A percentile compares a stretch with the other conserved stretches of the same genome.
Conservation (phyloP, 1,140 invertebrate genomes). For the Drosophila grimshawi region DNA sequence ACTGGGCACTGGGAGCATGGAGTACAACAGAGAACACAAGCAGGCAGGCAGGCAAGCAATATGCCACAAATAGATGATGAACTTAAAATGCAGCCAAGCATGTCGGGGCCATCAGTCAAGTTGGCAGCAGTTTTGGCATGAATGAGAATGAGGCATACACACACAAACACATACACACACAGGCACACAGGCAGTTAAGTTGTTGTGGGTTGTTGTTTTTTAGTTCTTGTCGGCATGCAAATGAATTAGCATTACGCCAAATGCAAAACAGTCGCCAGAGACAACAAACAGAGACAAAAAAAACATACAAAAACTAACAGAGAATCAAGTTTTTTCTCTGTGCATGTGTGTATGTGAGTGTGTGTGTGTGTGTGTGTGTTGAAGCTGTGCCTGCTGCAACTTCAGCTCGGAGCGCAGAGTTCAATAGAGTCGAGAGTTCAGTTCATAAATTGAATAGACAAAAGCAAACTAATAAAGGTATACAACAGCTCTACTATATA, state of each 20-base stretch:
- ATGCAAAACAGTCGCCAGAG: constrained; percentile 54
- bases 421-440: constrained; percentile 59
- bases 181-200: constrained; percentile 1
- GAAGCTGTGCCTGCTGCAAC: constrained; percentile 34
- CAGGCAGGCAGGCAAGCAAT: constrained; percentile 11
- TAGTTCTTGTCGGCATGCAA: constrained; percentile 49
- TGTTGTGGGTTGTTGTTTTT: constrained; percentile 22
- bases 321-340: constrained; percentile 33
- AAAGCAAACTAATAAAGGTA: constrained; percentile 75
- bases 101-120: constrained; percentile 74
- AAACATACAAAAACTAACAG: constrained; percentile 24
- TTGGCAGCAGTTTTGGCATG: constrained; percentile 64
- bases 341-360: constrained; percentile 2
- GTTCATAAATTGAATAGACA: constrained; percentile 70
- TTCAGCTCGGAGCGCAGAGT: constrained; percentile 35
- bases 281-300: constrained; percentile 29
- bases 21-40: background rate
- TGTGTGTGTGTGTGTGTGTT: constrained; percentile 6
- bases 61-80: constrained; percentile 73
- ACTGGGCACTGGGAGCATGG: constrained; percentile 13
- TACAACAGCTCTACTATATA: constrained; percentile 3
- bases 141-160: constrained; percentile 69
- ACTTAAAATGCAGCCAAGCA: constrained; percentile 84
- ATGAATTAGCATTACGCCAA: constrained; percentile 75
- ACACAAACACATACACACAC: constrained; percentile 17